Evolutionary conservation across 2,113 vertebrate species (phyloP).

Genomic region (Limanda limanda): DNA sequence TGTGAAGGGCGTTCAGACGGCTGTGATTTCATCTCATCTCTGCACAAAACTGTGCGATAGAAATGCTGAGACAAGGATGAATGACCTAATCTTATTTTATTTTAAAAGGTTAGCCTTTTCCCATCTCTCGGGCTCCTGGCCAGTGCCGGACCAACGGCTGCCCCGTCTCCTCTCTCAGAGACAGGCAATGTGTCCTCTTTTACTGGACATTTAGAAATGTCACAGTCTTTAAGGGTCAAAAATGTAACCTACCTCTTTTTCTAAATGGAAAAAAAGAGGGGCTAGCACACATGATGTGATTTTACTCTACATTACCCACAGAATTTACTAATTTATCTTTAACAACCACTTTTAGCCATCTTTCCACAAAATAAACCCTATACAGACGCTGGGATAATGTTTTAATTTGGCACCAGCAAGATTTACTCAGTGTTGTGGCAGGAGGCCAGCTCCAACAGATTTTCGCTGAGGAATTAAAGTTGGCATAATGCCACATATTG

Average conservation of each 20-base stretch:
- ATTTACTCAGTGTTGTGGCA: slow-evolving; percentile 61
- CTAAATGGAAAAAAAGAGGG: background rate
- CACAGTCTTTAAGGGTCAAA: slow-evolving; percentile 60
- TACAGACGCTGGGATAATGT: slow-evolving; percentile 48
- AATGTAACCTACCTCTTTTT: slow-evolving; percentile 27
- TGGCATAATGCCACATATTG: slow-evolving; percentile 52
- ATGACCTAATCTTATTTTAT: slow-evolving; percentile 64
- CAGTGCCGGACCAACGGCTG: slow-evolving; percentile 65
- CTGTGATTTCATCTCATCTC: slow-evolving; percentile 48
- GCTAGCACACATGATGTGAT: background rate
- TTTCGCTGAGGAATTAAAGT: slow-evolving; percentile 57
- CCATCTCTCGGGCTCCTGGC: slow-evolving; percentile 51
- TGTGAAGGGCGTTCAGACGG: slow-evolving; percentile 22
- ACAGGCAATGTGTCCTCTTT: slow-evolving; percentile 59
- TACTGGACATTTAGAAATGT: slow-evolving; percentile 73
- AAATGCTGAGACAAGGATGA: slow-evolving; percentile 68
- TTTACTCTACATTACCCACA: slow-evolving; percentile 13
- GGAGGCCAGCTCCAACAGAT: slow-evolving; percentile 48
- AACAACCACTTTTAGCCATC: slow-evolving; percentile 41
- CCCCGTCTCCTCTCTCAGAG: slow-evolving; percentile 57
- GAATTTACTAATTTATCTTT: slow-evolving; percentile 38
- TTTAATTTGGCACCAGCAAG: slow-evolving; percentile 49
- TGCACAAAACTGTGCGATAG: slow-evolving; percentile 43
- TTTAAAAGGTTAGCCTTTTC: slow-evolving; percentile 68
- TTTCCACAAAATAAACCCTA: slow-evolving; percentile 48